Conservation (phyloP, 2,113 vertebrate genomes). For the Megaptera novaeangliae region DNA sequence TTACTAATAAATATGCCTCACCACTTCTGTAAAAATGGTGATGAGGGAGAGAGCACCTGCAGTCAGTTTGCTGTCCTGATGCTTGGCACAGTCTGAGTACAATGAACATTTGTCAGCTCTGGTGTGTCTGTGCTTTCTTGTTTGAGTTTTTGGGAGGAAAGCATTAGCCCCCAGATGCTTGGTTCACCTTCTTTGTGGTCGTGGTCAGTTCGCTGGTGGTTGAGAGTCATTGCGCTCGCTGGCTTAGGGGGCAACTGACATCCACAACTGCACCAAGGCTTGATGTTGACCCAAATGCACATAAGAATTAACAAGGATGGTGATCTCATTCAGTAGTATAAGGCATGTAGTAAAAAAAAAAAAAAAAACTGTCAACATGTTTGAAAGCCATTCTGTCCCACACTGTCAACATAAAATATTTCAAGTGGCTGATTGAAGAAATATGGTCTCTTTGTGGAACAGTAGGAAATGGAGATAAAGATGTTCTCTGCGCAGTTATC, state of each 20-base stretch:
- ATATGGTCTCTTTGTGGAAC: background rate
- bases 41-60: background rate
- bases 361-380: background rate
- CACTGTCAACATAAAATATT: slow-evolving; percentile 16
- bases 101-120: background rate
- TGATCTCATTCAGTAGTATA: background rate
- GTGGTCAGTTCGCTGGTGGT: background rate
- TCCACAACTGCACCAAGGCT: background rate
- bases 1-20: background rate
- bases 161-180: background rate
- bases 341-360: background rate
- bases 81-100: background rate
- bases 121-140: background rate
- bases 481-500: background rate
- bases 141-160: background rate
- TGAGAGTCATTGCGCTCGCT: background rate
- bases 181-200: background rate
- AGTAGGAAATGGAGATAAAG: background rate
- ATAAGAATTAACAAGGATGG: background rate
- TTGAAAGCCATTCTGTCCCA: background rate
- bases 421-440: background rate
- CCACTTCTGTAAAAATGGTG: background rate
- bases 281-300: background rate
- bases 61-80: background rate
- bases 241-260: background rate